phyloP scores from a whole-genome alignment of 2,113 vertebrate species.

The Neolamprologus toae region DNA sequence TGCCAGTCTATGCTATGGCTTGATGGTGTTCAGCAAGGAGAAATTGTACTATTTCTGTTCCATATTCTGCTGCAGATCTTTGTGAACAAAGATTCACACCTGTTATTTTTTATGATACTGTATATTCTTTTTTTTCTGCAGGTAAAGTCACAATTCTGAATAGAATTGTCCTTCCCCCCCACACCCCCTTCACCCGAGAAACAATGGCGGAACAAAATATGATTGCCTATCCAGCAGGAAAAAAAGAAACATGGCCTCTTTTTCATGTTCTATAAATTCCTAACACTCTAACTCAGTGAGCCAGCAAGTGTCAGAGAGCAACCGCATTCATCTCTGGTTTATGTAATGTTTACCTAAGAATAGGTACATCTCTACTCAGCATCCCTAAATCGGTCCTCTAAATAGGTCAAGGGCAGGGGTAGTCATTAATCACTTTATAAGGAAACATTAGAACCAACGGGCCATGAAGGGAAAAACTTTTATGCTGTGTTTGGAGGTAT shows the following conservation, averaged over 20 bases:
- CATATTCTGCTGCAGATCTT: background rate
- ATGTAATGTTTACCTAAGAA: conserved; percentile 56
- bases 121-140: background rate
- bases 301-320: conserved; percentile 24
- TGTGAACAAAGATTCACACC: background rate
- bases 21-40: background rate
- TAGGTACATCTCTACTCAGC: conserved; percentile 47
- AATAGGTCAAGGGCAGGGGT: conserved; percentile 35
- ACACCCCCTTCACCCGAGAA: background rate
- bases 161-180: background rate
- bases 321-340: conserved; percentile 42
- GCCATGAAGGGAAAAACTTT: background rate
- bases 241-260: background rate
- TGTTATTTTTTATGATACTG: background rate
- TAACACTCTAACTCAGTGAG: conserved; percentile 19
- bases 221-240: background rate
- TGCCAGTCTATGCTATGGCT: background rate
- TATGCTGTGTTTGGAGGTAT: background rate
- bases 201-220: background rate
- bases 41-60: background rate
- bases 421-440: conserved; percentile 43
- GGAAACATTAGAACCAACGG: background rate
- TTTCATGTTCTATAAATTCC: conserved; percentile 45
- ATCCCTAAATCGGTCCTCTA: conserved; percentile 38
- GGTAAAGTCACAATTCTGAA: background rate